Evolutionary conservation across 2,113 vertebrate genomes (phyloP), one percentile per base, ranked within the genome.

Genomic region (Neotoma lepida): DNA sequence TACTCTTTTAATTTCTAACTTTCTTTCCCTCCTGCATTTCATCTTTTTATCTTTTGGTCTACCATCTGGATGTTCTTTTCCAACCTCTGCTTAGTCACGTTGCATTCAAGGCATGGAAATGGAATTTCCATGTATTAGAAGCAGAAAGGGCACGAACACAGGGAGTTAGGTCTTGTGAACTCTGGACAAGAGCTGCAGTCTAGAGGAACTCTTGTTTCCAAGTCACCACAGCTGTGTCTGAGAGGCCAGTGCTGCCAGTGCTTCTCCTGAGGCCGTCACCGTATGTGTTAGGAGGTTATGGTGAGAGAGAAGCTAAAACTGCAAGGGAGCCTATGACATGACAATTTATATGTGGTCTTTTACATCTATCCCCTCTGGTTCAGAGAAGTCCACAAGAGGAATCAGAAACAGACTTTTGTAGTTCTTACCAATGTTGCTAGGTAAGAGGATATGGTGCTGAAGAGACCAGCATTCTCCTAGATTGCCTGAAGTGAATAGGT

Each of bases 271-370:
- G 33, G 33, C 41, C 12, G 2, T 71, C 58, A 33, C 39, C 7
- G 0, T 39, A 39, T 9, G 66, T 22, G n/a, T n/a, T 39, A 9
- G 8, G 68, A 18, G 0, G 17, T 70, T n/a, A n/a, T 70, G 17
- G 35, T 18, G 35, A 71, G 84, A 73, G 89, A 82, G 78, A 89
- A 91, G 73, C 68, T 76, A n/a, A 96, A 89, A 90, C 86, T 85
- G 17, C 46, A 92, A 93, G 10, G 63, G 33, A 44, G 70, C 49
- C 80, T 70, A 56, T 56, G 51, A 82, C 73, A 84, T 39, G 22
- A 49, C 24, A 70, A 26, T 30, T 51, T 4, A 0, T 28, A 26
- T 46, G 93, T 76, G 61, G 39, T 82, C 58, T 93, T 89, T 92
- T 51, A 33, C 68, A 84, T 18, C 28, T 61, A 14, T 22, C 61